Evolutionary conservation across 2,113 vertebrate genomes (phyloP).

Genomic region (Ascaphus truei): DNA sequence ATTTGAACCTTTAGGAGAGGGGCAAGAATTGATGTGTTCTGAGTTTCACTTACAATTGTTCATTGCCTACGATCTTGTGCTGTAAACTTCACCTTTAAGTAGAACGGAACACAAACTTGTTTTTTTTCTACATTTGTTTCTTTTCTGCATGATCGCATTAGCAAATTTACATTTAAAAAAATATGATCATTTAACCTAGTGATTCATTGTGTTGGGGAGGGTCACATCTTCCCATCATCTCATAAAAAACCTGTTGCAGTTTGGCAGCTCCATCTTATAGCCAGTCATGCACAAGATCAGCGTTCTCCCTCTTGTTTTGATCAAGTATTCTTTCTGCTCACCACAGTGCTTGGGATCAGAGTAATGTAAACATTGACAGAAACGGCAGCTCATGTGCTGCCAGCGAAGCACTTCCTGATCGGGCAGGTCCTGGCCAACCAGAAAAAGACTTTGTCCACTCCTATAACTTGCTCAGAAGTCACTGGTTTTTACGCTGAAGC

Average conservation of each 20-base stretch:
- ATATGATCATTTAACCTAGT: conserved; percentile 14
- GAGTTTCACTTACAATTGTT: neutral
- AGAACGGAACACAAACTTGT: conserved; percentile 28
- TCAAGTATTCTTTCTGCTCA: conserved; percentile 70
- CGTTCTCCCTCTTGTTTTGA: conserved; percentile 69
- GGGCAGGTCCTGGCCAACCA: conserved; percentile 59
- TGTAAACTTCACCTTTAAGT: neutral
- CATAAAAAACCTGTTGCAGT: conserved; percentile 5
- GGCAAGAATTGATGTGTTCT: neutral
- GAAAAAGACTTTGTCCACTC: conserved; percentile 58
- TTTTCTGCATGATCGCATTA: neutral
- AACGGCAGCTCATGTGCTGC: conserved; percentile 70
- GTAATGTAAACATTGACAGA: conserved; percentile 79
- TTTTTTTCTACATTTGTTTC: neutral
- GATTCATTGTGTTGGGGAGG: neutral
- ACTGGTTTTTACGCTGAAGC: conserved; percentile 91
- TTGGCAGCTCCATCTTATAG: conserved; percentile 25
- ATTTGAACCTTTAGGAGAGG: neutral
- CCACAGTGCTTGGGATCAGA: conserved; percentile 80
- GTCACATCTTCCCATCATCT: neutral
- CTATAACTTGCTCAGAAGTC: conserved; percentile 66
- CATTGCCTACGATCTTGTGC: neutral
- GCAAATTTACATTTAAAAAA: conserved; percentile 30
- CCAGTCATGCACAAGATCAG: conserved; percentile 46
- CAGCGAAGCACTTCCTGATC: conserved; percentile 62